Percentiles rank a stretch among this genome's conserved stretches.
Conservation (phyloP, 2,888 invertebrate genomes). For the Spodoptera littoralis region DNA sequence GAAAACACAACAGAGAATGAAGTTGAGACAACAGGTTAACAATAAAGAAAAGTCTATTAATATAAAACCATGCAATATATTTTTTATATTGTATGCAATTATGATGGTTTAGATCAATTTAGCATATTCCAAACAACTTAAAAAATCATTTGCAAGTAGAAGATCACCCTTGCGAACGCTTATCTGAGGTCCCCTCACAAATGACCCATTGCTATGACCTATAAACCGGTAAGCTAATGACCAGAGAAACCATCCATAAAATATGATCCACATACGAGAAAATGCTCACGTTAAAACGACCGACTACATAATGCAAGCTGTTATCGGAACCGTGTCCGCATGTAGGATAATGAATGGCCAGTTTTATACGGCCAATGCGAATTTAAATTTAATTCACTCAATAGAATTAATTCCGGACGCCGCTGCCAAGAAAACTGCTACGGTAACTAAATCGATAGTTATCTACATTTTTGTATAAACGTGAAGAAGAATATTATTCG, state of each 20-base stretch:
- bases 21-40: too few species aligned
- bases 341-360: slow-evolving; percentile 64
- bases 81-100: too few species aligned
- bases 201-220: slow-evolving; percentile 54
- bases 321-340: slow-evolving; percentile 61
- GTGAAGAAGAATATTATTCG: slow-evolving; percentile 3
- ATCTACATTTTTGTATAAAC: slow-evolving; percentile 17
- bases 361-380: slow-evolving; percentile 55
- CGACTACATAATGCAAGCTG: slow-evolving; percentile 64
- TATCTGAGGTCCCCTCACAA: slow-evolving; percentile 42
- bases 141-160: too few species aligned
- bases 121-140: too few species aligned
- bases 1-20: too few species aligned
- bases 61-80: too few species aligned
- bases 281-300: slow-evolving; percentile 53
- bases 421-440: slow-evolving; percentile 38
- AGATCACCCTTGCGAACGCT: slow-evolving; percentile 6
- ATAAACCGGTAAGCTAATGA: slow-evolving; percentile 62
- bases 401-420: slow-evolving; percentile 39
- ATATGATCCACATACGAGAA: slow-evolving; percentile 57
- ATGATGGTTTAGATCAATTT: too few species aligned
- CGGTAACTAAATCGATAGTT: slow-evolving; percentile 34
- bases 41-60: too few species aligned
- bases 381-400: slow-evolving; percentile 62
- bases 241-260: slow-evolving; percentile 55